These are phyloP conservation scores for Mechanitis mazaeus DNA, from an alignment of 2,888 invertebrate species.

Conservation along the genomic window DNA sequence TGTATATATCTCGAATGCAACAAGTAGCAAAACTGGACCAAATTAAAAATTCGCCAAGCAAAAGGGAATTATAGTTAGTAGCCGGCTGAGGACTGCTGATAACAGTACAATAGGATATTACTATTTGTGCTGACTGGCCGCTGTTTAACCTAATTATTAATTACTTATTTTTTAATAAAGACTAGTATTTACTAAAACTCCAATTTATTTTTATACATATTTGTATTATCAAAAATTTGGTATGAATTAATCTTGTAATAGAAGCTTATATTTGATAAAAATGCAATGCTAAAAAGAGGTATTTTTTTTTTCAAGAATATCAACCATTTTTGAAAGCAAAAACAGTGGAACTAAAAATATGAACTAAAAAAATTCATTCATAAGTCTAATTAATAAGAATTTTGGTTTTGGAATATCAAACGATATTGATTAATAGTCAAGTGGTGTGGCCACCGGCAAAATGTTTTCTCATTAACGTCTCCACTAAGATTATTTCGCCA, in stretches of 20 bases:
- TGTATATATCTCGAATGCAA: constrained; percentile 31
- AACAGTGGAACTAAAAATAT: too few species aligned
- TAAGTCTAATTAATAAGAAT: neutral
- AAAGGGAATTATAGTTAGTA: constrained; percentile 67
- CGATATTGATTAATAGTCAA: constrained; percentile 52
- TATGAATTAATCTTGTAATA: neutral
- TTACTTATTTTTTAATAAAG: constrained; percentile 44
- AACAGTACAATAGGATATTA: constrained; percentile 69
- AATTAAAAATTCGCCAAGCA: constrained; percentile 65
- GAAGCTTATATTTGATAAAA: too few species aligned
- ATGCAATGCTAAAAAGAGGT: too few species aligned
- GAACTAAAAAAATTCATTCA: too few species aligned
- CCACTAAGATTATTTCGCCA: constrained; percentile 62
- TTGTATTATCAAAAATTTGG: neutral
- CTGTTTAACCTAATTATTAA: constrained; percentile 53
- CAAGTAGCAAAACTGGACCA: constrained; percentile 39
- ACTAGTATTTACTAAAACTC: constrained; percentile 17
- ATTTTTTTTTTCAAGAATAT: too few species aligned
- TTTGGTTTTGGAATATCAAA: constrained; percentile 30
- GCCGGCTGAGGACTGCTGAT: constrained; percentile 58
- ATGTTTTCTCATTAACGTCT: constrained; percentile 64
- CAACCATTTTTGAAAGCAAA: too few species aligned
- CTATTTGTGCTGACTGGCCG: constrained; percentile 56
- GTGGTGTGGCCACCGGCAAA: constrained; percentile 40
- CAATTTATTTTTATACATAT: neutral